A percentile compares a stretch with the other conserved stretches of the same genome.
Evolutionary conservation across 1,140 invertebrate genomes (phyloP).

Genomic region (Metopolophium dirhodum): DNA sequence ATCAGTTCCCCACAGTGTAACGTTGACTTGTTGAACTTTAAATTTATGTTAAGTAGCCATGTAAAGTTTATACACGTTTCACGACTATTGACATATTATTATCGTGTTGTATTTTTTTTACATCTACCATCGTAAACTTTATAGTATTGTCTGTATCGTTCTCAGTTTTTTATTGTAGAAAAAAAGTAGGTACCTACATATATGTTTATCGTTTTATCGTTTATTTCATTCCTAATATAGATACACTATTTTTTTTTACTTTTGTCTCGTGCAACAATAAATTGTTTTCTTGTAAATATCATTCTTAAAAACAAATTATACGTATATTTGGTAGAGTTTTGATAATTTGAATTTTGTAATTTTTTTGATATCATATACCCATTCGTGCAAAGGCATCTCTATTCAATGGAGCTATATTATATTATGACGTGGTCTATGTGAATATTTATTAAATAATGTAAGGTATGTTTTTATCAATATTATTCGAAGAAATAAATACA

Average conservation of each 20-base stretch:
- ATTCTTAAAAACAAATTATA: neutral
- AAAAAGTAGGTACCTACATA: neutral
- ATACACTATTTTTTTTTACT: neutral
- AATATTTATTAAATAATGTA: neutral
- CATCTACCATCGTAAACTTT: neutral
- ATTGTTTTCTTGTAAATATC: neutral
- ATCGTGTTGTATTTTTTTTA: neutral
- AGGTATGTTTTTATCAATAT: neutral
- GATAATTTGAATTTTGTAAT: neutral
- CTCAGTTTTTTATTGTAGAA: neutral
- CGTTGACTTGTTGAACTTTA: constrained; percentile 19
- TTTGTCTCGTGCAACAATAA: neutral
- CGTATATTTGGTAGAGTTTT: neutral
- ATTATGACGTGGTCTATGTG: neutral
- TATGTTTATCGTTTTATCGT: neutral
- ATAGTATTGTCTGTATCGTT: neutral
- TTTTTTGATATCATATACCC: neutral
- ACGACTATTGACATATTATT: neutral
- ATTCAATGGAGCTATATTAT: neutral
- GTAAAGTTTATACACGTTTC: constrained; percentile 2
- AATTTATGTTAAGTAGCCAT: neutral
- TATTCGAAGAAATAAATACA: no score
- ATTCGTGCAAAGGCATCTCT: neutral
- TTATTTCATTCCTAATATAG: neutral
- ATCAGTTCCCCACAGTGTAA: neutral